Evolutionary conservation across 2,888 invertebrate species (phyloP).

Genomic region (Diplazon laetatorius): DNA sequence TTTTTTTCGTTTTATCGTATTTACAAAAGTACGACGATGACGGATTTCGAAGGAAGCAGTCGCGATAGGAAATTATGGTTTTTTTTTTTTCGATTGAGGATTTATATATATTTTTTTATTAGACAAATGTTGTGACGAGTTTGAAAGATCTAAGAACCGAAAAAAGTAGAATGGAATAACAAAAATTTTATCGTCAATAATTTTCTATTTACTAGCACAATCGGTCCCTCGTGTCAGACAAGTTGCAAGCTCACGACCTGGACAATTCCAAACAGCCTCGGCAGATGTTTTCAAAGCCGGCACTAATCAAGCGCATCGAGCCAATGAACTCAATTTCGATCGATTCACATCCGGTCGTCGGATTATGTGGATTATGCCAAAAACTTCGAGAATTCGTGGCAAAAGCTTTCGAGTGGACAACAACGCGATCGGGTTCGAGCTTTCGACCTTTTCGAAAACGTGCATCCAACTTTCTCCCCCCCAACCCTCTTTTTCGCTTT

Average conservation of each 20-base stretch:
- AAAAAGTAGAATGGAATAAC: too few relatives aligned
- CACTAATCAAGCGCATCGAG: constrained; percentile 14
- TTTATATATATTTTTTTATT: too few relatives aligned
- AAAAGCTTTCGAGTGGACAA: constrained; percentile 6
- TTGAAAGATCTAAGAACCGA: too few relatives aligned
- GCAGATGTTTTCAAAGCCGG: constrained; percentile 11
- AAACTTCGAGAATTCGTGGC: constrained; percentile 41
- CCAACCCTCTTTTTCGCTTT: constrained; percentile 14
- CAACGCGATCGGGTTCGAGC: background rate
- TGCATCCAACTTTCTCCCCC: background rate
- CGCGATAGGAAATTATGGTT: too few relatives aligned
- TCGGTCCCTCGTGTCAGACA: background rate
- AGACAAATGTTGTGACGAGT: too few relatives aligned
- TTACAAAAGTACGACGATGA: too few relatives aligned
- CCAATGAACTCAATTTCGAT: constrained; percentile 18
- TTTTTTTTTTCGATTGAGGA: background rate
- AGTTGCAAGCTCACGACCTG: constrained; percentile 3
- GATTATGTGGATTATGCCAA: constrained; percentile 21
- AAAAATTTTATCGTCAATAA: background rate
- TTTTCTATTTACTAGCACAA: background rate
- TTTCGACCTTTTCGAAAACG: constrained; percentile 16
- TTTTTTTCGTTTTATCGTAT: too few relatives aligned
- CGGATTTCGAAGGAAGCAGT: too few relatives aligned
- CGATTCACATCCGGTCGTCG: constrained; percentile 40
- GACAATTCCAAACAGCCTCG: background rate